These are phyloP conservation scores for Oreochromis tanganicae DNA, from an alignment of 2,113 vertebrate species.

Conservation along the genomic window DNA sequence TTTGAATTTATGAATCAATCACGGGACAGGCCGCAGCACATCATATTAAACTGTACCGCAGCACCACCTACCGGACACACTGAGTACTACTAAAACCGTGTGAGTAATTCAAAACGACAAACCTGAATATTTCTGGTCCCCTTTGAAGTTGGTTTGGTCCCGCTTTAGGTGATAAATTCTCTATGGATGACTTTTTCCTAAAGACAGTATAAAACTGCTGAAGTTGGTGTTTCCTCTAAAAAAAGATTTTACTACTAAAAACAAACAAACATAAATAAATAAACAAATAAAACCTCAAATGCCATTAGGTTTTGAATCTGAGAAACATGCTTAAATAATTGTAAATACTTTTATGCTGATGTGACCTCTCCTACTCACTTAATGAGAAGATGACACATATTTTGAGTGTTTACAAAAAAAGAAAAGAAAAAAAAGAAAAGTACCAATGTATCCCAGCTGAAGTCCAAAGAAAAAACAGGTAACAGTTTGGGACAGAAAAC, in stretches of 20 bases:
- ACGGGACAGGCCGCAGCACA: not conserved
- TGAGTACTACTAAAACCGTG: not conserved
- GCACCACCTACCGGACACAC: not conserved
- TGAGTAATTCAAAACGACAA: no score
- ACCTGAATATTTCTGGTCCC: not conserved
- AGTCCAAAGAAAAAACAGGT: not conserved
- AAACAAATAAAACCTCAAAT: not conserved
- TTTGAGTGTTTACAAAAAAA: not conserved
- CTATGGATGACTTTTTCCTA: not conserved
- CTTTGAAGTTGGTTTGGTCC: not conserved
- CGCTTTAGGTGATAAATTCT: not conserved
- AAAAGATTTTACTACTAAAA: rapidly evolving
- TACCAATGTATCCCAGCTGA: not conserved
- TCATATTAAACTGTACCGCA: not conserved
- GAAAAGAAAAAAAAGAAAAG: not conserved
- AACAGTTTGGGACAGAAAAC: not conserved
- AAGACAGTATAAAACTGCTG: not conserved
- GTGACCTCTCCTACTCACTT: rapidly evolving
- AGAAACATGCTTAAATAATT: not conserved
- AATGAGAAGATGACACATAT: not conserved
- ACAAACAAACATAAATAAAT: rapidly evolving
- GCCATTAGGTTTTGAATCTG: not conserved
- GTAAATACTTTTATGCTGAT: not conserved
- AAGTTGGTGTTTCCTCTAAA: not conserved
- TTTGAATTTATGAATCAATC: slow-evolving; percentile 14